Evolutionary conservation across 2,797 vertebrate species (phyloP).

Genomic region (Acanthurus lineatus): DNA sequence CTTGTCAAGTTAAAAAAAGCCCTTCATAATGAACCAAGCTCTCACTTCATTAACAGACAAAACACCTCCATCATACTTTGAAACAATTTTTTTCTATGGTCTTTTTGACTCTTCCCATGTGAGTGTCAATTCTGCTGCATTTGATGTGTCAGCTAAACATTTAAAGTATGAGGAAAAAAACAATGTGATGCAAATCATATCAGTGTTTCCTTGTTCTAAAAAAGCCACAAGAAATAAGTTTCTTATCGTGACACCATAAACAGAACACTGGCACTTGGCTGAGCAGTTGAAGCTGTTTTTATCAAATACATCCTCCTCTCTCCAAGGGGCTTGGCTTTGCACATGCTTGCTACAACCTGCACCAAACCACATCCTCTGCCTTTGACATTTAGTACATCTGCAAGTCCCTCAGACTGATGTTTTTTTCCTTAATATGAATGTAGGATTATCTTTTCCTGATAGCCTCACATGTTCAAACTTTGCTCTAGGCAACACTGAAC

Average conservation of each 20-base stretch:
- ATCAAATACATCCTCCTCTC: background rate
- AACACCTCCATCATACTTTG: conserved; percentile 3
- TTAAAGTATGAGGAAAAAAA: conserved; percentile 38
- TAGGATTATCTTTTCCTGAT: background rate
- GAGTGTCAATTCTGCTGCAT: background rate
- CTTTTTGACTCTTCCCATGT: background rate
- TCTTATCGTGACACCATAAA: background rate
- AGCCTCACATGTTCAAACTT: background rate
- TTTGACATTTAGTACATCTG: conserved; percentile 6
- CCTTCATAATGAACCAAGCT: background rate
- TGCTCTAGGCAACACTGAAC: background rate
- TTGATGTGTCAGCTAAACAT: conserved; percentile 12
- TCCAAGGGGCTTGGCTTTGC: conserved; percentile 20
- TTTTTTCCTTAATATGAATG: background rate
- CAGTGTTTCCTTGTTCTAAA: background rate
- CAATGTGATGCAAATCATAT: background rate
- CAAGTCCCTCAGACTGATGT: background rate
- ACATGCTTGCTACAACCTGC: conserved; percentile 55
- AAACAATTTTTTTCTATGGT: background rate
- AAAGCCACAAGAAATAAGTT: background rate
- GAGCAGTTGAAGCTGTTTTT: background rate
- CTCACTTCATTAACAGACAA: background rate
- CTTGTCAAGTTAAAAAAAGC: background rate
- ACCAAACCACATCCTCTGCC: conserved; percentile 68
- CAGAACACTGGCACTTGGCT: background rate